Base-by-base conservation (phyloP, 2,797 vertebrate species). In the Crocodylus rhombifer region DNA sequence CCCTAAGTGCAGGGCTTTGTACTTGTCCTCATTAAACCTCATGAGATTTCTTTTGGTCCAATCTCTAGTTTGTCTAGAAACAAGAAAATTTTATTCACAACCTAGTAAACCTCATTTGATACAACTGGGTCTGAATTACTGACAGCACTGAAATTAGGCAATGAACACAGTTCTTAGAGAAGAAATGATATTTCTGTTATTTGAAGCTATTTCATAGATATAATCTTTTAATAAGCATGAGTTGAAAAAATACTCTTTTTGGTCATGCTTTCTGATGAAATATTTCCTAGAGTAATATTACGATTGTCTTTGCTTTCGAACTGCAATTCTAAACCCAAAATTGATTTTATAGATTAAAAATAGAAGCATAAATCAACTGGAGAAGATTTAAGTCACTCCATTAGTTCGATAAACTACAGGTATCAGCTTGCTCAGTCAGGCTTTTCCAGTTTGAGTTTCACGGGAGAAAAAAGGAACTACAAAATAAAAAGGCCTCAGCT, bases 101-200 rank as follows among this genome's bases (percentile, higher is more conserved):
- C 28, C 65, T 87, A 81, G 51, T 51, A 80, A 26, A 55, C 55
- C 30, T 95, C 56, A 57, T 17, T 51, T 91, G 30, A 90, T 86
- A 94, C 81, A 91, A 86, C 21, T 4, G 33, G 57, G 16, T 4
- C 23, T 91, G 12, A 82, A 90, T 56, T 84, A 81, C 36, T 84
- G 20, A 33, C 60, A 92, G 77, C 5, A 69, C 26, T 92, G 92
- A 89, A 93, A 81, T 3, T 79, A 75, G 17, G 60, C 78, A 84
- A 64, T 18, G 56, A 91, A 94, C 81, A 25, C 79, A 75, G 79
- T 84, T 7, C 62, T 55, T 6, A 21, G 17, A 15, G 69, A 78
- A 42, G 20, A 91, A 76, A 57, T 0, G 16, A 18, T 81, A 30
- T 51, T 85, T 33, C 4, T 65, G 26, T 71, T 71, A 71, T 14